Percentiles rank a stretch among this genome's conserved stretches.
Evolutionary conservation across 1,140 invertebrate genomes (phyloP).

Genomic region (Drosophila paulistorum): DNA sequence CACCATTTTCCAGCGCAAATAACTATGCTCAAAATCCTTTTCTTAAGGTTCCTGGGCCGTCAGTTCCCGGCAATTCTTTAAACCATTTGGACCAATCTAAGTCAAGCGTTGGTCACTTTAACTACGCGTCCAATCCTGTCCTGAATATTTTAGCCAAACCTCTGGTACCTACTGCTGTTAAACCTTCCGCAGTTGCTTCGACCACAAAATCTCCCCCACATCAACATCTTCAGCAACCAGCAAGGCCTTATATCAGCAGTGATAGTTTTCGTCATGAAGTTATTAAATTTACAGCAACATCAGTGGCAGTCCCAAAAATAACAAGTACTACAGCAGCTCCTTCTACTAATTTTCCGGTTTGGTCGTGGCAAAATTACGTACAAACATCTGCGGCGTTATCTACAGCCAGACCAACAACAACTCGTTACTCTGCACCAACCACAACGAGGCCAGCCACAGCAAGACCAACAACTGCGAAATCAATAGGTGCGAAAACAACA

Average conservation of each 20-base stretch:
- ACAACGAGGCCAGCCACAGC: constrained; percentile 1
- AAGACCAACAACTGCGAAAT: constrained; percentile 7
- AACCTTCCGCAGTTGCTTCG: constrained; percentile 12
- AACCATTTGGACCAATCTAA: constrained; percentile 12
- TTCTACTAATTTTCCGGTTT: constrained; percentile 25
- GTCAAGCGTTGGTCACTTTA: constrained; percentile 11
- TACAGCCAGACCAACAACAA: constrained; percentile 6
- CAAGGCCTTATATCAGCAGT: constrained; percentile 57
- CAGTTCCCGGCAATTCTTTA: constrained; percentile 1
- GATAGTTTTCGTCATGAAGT: constrained; percentile 67
- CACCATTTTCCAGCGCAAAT: background rate
- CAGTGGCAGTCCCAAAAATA: constrained; percentile 38
- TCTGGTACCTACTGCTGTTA: constrained; percentile 30
- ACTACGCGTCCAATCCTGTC: constrained; percentile 50
- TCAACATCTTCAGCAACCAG: constrained; percentile 21
- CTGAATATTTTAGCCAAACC: constrained; percentile 41
- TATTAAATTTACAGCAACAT: constrained; percentile 64
- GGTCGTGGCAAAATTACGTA: constrained; percentile 46
- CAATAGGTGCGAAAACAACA: constrained; percentile 3
- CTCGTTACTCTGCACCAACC: background rate
- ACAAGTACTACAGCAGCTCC: constrained; percentile 23
- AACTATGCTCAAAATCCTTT: constrained; percentile 60
- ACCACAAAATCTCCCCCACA: constrained; percentile 24
- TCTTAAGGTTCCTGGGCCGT: constrained; percentile 33
- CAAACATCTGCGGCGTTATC: constrained; percentile 15